A percentile compares a stretch with the other conserved stretches of the same genome.
phyloP scores from a whole-genome alignment of 1,140 invertebrate species.

The Calosoma granatense region DNA sequence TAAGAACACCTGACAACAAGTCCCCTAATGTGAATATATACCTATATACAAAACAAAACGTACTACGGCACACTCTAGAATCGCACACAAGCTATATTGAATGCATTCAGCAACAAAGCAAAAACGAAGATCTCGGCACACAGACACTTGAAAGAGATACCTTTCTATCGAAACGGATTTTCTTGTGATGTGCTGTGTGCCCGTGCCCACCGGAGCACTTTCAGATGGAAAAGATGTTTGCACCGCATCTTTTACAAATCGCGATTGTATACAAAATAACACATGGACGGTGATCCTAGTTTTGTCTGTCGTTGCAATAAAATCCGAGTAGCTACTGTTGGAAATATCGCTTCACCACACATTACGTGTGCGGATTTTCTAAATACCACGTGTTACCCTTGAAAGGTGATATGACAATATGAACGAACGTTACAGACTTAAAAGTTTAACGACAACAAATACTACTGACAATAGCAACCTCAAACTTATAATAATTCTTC shows the following conservation, averaged over 20 bases:
- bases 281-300: not conserved
- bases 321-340: not conserved
- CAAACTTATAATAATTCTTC: no score
- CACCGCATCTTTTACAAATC: not conserved
- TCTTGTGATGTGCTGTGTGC: not conserved
- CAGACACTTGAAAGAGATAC: constrained; percentile 4
- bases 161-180: constrained; percentile 1
- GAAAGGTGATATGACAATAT: no score
- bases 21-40: no score
- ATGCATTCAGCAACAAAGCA: constrained; percentile 1
- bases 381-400: no score
- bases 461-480: no score
- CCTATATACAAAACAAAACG: not conserved
- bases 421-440: no score
- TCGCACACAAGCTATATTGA: not conserved
- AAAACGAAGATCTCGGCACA: not conserved
- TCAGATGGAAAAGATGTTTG: not conserved
- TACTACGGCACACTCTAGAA: no score
- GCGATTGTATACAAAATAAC: constrained; percentile 8
- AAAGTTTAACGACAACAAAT: no score
- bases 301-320: not conserved
- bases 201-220: not conserved
- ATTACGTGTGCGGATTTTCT: not conserved
- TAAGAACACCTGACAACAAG: no score
- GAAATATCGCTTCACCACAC: not conserved